Evolutionary conservation across 2,113 vertebrate species (phyloP), one percentile per base, ranked within the genome.

Genomic region (Anser brachyrhynchus): DNA sequence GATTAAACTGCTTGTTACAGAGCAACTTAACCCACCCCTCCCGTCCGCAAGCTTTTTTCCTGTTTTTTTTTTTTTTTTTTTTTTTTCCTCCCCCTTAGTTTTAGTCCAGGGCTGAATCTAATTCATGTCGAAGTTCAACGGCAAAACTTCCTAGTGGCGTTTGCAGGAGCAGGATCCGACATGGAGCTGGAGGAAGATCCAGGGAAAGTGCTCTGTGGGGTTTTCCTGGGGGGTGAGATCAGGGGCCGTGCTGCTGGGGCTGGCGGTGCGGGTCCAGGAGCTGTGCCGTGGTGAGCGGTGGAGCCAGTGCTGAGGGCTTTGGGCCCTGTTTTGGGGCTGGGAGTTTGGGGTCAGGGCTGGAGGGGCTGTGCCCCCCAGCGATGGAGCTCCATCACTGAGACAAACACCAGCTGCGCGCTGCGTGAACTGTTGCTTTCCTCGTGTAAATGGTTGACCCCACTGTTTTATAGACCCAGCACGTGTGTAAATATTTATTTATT

Each of bases 401-500:
- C 14, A 59, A 39, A 89, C 7, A 29, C 57, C 44, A 57, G 23
- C 79, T 55, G 39, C 6, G 11, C 73, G 8, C 69, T 43, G 52
- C 70, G 12, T 51, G 46, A 84, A 41, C 39, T 41, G 29, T 73
- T 55, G 71, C 81, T 95, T 96, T 95, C 82, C 52, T 75, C 11
- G 69, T 72, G 89, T 64, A 66, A 95, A 96, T 96, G 69, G 79
- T 91, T 89, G 93, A 11, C 46, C 70, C 54, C 75, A 3, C 69
- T 69, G 46, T 94, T 95, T 95, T 90, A 46, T 96, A 90, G 89
- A 78, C 65, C 88, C 11, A 6, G 62, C 74, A 79, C 37, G 3
- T 92, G 91, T 97, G 96, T 97, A 98, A 95, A 97, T 98, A 96
- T 61, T 96, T 98, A 98, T 98, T 98, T 98, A 88, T 98, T 97